Evolutionary conservation across 2,888 invertebrate genomes (phyloP).

Genomic region (Boloria selene): DNA sequence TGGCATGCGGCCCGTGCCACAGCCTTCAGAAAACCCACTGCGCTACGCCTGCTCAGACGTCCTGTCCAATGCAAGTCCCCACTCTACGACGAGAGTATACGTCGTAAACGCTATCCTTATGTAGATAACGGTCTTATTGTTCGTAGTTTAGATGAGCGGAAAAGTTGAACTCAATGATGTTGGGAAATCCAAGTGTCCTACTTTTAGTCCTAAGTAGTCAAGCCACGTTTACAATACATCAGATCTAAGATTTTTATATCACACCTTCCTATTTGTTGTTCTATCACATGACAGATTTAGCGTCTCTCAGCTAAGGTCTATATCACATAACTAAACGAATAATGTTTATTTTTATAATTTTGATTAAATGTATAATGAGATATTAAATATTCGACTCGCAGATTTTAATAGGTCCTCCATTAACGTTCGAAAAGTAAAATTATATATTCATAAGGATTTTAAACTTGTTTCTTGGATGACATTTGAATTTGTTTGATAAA

Average conservation of each 20-base stretch:
- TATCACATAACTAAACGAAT: too few species aligned
- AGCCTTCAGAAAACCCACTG: conserved; percentile 83
- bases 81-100: conserved; percentile 53
- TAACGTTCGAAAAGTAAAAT: conserved; percentile 15
- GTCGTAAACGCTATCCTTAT: conserved; percentile 58
- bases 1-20: conserved; percentile 81
- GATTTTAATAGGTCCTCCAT: conserved; percentile 19
- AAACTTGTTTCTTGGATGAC: conserved; percentile 19
- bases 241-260: conserved; percentile 19
- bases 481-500: conserved; percentile 12
- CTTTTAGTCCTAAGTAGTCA: conserved; percentile 40
- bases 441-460: conserved; percentile 19
- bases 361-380: neutral
- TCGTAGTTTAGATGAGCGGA: conserved; percentile 53
- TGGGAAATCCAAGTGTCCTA: conserved; percentile 66
- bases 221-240: conserved; percentile 32
- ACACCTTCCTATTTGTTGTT: neutral
- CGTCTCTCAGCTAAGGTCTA: too few species aligned
- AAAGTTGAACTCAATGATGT: conserved; percentile 48
- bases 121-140: conserved; percentile 67
- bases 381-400: conserved; percentile 3
- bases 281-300: conserved; percentile 1
- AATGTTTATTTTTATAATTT: neutral
- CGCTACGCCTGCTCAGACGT: conserved; percentile 64
- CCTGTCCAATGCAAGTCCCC: conserved; percentile 68